These are phyloP conservation scores for Aporophyla lueneburgensis DNA, from an alignment of 2,888 invertebrate genomes.

Conservation along the genomic window DNA sequence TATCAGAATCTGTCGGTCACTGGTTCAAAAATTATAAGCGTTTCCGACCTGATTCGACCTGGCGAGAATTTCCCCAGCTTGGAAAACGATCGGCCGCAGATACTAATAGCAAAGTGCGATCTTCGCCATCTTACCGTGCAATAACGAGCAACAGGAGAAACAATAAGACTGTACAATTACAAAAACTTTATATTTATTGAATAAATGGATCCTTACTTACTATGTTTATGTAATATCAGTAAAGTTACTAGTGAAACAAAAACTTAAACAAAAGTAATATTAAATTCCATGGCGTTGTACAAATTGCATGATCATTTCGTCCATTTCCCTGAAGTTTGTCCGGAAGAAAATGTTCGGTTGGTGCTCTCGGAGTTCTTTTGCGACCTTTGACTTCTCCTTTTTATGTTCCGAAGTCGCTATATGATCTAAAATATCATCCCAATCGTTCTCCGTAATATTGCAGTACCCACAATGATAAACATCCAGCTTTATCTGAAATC, in stretches of 20 bases:
- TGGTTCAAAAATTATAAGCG: too few species aligned
- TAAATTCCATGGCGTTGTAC: not conserved
- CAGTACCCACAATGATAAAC: slow-evolving; percentile 50
- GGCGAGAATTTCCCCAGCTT: too few species aligned
- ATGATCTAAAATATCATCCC: slow-evolving; percentile 58
- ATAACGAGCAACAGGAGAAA: not conserved
- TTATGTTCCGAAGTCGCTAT: slow-evolving; percentile 22
- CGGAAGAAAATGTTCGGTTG: not conserved
- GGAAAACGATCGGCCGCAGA: too few species aligned
- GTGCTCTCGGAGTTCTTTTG: not conserved
- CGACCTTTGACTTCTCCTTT: not conserved
- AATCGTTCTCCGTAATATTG: slow-evolving; percentile 5
- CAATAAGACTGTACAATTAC: not conserved
- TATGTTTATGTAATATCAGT: slow-evolving; percentile 4
- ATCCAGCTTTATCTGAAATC: slow-evolving; percentile 50
- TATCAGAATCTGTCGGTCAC: too few species aligned
- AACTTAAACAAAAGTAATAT: not conserved
- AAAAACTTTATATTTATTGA: slow-evolving; percentile 30
- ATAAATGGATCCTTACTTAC: slow-evolving; percentile 26
- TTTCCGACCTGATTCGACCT: too few species aligned
- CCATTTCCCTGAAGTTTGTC: not conserved
- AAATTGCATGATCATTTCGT: not conserved
- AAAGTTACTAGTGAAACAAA: not conserved
- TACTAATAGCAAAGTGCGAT: not conserved
- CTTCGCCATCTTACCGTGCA: too few species aligned